Base-by-base conservation (phyloP, 37 sponge, comb jelly and placozoan species). In the Axinella damicornis region DNA sequence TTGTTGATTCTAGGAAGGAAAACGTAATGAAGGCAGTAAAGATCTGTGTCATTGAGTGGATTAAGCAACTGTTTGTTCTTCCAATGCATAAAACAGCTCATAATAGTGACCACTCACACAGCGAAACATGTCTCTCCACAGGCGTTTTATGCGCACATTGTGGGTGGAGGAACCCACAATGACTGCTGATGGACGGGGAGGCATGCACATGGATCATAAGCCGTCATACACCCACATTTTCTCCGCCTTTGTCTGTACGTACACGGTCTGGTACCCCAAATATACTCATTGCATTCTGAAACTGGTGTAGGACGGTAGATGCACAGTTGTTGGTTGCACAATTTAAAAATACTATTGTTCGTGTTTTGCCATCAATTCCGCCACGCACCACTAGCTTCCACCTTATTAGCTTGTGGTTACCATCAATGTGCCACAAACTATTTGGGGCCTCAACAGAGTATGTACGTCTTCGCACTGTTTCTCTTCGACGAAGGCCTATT, bases 131-230 rank as follows among this genome's bases (percentile, higher is more conserved):
- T 87, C 75, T 12, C 88, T 22, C 88, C 88, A 87, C 37, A 87
- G 33, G 27, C 81, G 55, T 54, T 87, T 81, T 39, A 87, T 87
- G 1, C 81, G 68, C 57, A 81, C 73, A 80, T 87, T 87, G 30
- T 87, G 88, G 38, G 61, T 67, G 0, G 80, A 78, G 35, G 11
- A 77, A 56, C 67, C 65, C 58, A 6, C 46, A 12, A 46, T 46
- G 46, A 46, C 46, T 4, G 53, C 19, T 14, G 28, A 78, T 32
- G 66, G 69, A 65, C 18, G 28, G n/a, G n/a, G n/a, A n/a, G 32
- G 0, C 19, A 30, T 75, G 78, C 1, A 65, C 19, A 9, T 46
- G 46, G 6, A 86, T 55, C 87, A 86, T 86, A 71, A 68, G 78
- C 34, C 61, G 56, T 71, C 77, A 75, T 36, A 86, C 87, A 55